phyloP scores from a whole-genome alignment of 2,797 vertebrate genomes.

The Amphiprion clarkii region DNA sequence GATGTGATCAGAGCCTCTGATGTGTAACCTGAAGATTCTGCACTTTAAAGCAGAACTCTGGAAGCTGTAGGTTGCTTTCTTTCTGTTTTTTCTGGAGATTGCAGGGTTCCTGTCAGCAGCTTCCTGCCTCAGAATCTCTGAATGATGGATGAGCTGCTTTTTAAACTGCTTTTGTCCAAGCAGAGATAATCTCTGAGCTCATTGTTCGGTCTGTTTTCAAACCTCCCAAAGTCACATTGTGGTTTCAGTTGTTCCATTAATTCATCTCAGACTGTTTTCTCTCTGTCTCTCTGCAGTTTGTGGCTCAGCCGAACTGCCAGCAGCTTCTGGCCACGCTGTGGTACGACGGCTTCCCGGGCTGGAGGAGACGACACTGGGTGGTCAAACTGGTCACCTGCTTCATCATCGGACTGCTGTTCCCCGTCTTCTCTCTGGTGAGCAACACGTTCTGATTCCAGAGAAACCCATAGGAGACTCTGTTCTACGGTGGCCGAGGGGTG shows the following conservation, averaged over 20 bases:
- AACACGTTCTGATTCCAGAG: too few relatives aligned
- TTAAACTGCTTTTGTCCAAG: neutral
- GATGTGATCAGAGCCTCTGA: too few relatives aligned
- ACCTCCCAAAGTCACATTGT: neutral
- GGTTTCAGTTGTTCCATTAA: neutral
- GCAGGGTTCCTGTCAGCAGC: neutral
- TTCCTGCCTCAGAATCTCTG: neutral
- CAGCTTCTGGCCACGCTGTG: slow-evolving; percentile 96
- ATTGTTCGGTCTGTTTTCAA: neutral
- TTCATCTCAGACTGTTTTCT: neutral
- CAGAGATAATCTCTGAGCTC: slow-evolving; percentile 2
- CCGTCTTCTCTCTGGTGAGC: slow-evolving; percentile 89
- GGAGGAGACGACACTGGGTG: slow-evolving; percentile 96
- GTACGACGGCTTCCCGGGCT: slow-evolving; percentile 98
- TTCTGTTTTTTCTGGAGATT: slow-evolving; percentile 7
- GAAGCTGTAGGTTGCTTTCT: neutral
- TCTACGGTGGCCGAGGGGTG: too few relatives aligned
- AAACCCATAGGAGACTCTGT: neutral
- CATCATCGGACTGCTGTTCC: slow-evolving; percentile 96
- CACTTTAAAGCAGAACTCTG: too few relatives aligned
- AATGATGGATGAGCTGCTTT: slow-evolving; percentile 14
- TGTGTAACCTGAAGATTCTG: neutral
- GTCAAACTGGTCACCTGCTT: slow-evolving; percentile 97
- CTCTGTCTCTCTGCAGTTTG: slow-evolving; percentile 86
- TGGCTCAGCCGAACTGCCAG: slow-evolving; percentile 98